phyloP scores from a whole-genome alignment of 2,797 vertebrate genomes.

The Lacerta bilineata region DNA sequence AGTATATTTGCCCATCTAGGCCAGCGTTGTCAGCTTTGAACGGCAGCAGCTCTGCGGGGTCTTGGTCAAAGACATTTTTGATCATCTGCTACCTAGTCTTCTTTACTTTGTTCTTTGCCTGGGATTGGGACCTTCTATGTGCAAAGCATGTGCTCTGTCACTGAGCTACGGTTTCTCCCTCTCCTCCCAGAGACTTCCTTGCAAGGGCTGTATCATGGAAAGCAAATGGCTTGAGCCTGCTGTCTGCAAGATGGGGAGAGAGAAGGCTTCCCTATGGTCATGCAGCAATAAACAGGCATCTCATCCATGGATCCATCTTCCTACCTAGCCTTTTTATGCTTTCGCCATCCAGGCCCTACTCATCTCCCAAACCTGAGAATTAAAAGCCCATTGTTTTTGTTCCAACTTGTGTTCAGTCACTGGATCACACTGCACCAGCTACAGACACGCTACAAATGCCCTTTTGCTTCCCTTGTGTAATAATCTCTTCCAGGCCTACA shows the following conservation, averaged over 20 bases:
- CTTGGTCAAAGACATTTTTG: no score
- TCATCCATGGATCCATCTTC: not conserved
- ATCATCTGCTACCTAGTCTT: no score
- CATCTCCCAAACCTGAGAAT: not conserved
- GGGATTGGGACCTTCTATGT: not conserved
- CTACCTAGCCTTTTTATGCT: not conserved
- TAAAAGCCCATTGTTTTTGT: slow-evolving; percentile 10
- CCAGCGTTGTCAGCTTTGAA: no score
- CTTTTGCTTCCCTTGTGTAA: slow-evolving; percentile 25
- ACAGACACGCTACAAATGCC: slow-evolving; percentile 21
- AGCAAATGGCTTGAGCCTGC: not conserved
- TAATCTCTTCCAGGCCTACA: slow-evolving; percentile 36
- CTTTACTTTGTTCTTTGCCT: no score
- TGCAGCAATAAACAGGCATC: not conserved
- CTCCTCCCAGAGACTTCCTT: not conserved
- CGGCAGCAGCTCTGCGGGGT: no score
- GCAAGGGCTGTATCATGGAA: not conserved
- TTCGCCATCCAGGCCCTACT: not conserved
- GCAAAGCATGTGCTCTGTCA: not conserved
- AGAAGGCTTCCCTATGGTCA: not conserved
- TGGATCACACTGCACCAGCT: slow-evolving; percentile 20
- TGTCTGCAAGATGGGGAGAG: not conserved
- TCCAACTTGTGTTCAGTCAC: slow-evolving; percentile 17
- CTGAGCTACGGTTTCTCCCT: not conserved
- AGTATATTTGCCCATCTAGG: no score